Percentiles rank a stretch among this genome's conserved stretches.
phyloP scores from a whole-genome alignment of 2,888 invertebrate genomes.

The Lasioglossum marginatum region DNA sequence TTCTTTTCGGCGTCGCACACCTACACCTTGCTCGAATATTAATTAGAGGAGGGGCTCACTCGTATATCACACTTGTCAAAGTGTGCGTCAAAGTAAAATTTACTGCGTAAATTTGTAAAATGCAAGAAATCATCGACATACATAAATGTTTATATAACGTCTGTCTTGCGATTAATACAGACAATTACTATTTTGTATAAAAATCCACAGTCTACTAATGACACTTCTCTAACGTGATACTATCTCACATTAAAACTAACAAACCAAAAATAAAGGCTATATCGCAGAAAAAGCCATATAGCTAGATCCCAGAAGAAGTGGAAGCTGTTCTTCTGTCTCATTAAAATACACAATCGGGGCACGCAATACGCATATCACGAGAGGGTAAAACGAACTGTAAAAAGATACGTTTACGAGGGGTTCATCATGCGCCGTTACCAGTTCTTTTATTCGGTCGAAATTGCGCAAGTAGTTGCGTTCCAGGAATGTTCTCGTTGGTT shows the following conservation, averaged over 20 bases:
- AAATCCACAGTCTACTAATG: neutral
- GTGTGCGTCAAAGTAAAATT: no score
- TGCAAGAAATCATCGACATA: neutral
- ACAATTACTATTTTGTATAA: neutral
- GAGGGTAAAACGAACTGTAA: neutral
- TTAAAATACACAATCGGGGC: neutral
- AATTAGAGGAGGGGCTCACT: conserved; percentile 22
- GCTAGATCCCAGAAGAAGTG: neutral
- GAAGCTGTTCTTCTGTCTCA: neutral
- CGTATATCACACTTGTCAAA: neutral
- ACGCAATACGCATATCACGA: neutral
- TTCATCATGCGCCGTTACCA: conserved; percentile 24
- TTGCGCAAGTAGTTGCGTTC: neutral
- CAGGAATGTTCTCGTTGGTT: neutral
- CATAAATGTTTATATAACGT: neutral
- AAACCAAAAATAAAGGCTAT: neutral
- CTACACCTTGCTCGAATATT: conserved; percentile 41
- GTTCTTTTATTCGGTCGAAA: conserved; percentile 9
- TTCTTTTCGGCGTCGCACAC: conserved; percentile 21
- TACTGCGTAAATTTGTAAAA: neutral
- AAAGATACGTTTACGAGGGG: conserved; percentile 14
- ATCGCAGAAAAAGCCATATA: neutral
- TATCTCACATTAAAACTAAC: neutral
- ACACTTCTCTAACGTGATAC: no score
- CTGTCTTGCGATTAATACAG: neutral